Evolutionary conservation across 2,888 invertebrate genomes (phyloP), one percentile per base, ranked within the genome.

Genomic region (Cephonodes hylas): DNA sequence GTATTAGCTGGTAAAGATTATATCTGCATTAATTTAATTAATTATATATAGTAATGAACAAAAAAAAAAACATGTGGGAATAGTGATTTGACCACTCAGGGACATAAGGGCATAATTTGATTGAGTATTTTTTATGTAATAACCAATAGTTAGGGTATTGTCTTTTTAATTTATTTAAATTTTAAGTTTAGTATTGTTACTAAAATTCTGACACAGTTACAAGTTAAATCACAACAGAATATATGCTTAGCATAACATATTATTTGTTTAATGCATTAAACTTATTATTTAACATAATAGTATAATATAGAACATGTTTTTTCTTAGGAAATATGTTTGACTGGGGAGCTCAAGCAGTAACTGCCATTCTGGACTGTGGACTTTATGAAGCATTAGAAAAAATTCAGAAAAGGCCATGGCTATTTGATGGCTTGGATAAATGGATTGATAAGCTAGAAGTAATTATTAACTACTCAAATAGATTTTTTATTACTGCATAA

Each of bases 291-390:
- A n/a, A n/a, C n/a, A n/a, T n/a, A n/a, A n/a, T n/a, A 18, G 31
- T 10, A 27, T 31, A 4, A 8, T 10, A 10, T 20, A 1, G 15
- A 18, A 18, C 10, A 10, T 2, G 6, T 27, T 62, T 63, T 69
- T 74, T n/a, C n/a, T n/a, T 94, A 80, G 98, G 99, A 22, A 99
- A 99, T 86, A 97, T 99, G 91, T 99, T 99, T 91, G 99, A 99
- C 86, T 99, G 98, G 98, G 99, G 99, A 60, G 98, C 99, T 1
- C 96, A 96, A 85, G 98, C 97, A 79, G 96, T 98, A 2, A 95
- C 96, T 18, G 94, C 95, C 72, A 95, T 99, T 68, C 93, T 99
- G 91, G 96, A 98, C 84, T 97, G 98, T 90, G 96, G 96, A 58
- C 95, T 99, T 67, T 92, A 94, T 72, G 96, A 97, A 80, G 99